A percentile compares a stretch with the other conserved stretches of the same genome.
Conservation (phyloP, 2,113 vertebrate genomes). For the Percopsis transmontana region DNA sequence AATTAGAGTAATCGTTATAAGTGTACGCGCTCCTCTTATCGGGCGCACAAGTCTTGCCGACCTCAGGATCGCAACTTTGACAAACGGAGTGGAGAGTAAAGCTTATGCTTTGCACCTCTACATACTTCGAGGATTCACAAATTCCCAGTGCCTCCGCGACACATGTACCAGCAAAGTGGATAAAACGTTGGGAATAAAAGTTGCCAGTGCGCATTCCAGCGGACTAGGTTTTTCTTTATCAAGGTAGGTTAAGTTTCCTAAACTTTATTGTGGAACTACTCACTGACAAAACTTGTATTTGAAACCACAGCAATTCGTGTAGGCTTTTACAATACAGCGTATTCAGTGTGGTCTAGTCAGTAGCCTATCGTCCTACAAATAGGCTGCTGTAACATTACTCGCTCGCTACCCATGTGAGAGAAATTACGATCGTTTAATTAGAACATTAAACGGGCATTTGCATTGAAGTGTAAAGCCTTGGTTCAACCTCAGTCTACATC, state of each 20-base stretch:
- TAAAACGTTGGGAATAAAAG: conserved; percentile 19
- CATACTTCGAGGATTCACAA: background rate
- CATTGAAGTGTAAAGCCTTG: too few species aligned
- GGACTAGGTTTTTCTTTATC: conserved; percentile 29
- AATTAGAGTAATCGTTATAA: conserved; percentile 37
- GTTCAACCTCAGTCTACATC: conserved; percentile 6
- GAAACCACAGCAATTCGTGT: background rate
- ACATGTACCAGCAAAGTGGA: conserved; percentile 35
- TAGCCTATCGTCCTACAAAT: background rate
- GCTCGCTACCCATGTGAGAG: background rate
- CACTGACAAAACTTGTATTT: background rate
- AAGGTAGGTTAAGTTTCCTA: conserved; percentile 40
- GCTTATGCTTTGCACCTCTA: conserved; percentile 1
- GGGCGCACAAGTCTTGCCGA: background rate
- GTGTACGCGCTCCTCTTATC: conserved; percentile 19
- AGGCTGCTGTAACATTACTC: background rate
- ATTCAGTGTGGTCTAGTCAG: too few species aligned
- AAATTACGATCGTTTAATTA: too few species aligned
- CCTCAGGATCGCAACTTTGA: background rate
- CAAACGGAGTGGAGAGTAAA: conserved; percentile 4
- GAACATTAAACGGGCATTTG: too few species aligned
- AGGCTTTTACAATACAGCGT: too few species aligned
- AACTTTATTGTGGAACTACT: background rate
- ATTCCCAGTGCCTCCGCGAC: background rate
- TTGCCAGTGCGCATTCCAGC: conserved; percentile 12